Base-by-base conservation (phyloP, 2,888 invertebrate species). In the Myathropa florea region DNA sequence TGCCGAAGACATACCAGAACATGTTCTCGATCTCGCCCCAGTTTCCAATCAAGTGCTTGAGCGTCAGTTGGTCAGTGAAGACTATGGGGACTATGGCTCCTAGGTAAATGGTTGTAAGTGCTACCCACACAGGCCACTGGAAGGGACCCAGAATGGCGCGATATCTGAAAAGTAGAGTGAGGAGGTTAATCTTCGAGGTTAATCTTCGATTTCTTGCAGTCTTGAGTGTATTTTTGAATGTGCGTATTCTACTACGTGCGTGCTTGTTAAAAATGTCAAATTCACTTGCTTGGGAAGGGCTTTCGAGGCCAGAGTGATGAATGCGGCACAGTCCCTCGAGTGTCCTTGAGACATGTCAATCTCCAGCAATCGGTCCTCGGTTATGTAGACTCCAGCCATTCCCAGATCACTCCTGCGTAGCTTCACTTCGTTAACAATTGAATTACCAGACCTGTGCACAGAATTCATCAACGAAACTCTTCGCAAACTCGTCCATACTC, bases 1-100 rank as follows among this genome's bases (percentile, higher is more conserved):
- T 97, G 4, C 97, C 96, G 89, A 96, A 97, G 73, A 97, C 96
- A 90, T 96, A 96, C 97, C 97, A 97, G 91, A 97, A 97, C 96
- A 97, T 96, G 89, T 96, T 96, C 92, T 96, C 96, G 46, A 96
- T 93, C 93, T 96, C 95, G 67, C 95, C 95, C 79, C 95, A 95
- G 88, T 95, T 94, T 55, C 95, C 93, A 30, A 96, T 89, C 33
- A 97, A 92, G 90, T 95, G 95, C 9, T 92, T 93, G 21, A 96
- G 91, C 0, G 95, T 94, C 79, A 95, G 94, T 89, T 95, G 95
- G 89, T 96, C 95, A 0, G 96, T 96, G 90, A 95, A 96, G 0
- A 96, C 95, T 67, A 97, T 93, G 0, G 96, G 96, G 88, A 97
- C 94, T 88, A 97, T 95, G 6, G 95, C 96, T 0, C 96, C 93